Conservation (phyloP, 1,140 invertebrate species). For the Procambarus virginalis region DNA sequence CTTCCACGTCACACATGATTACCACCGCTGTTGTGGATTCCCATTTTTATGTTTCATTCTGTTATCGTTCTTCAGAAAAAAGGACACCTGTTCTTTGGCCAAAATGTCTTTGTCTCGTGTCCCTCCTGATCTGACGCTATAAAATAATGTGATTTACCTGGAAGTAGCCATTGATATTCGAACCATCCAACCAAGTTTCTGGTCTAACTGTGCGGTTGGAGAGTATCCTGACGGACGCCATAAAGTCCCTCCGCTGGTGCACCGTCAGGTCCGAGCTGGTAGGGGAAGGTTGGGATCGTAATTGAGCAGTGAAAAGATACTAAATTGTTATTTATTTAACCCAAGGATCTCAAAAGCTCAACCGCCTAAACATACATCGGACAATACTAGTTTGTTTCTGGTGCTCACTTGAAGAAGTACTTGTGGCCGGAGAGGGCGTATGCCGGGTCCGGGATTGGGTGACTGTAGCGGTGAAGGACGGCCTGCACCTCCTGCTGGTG, state of each 20-base stretch:
- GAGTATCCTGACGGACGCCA: slow-evolving; percentile 27
- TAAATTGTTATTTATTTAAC: no score
- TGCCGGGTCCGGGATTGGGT: neutral
- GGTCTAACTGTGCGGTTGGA: slow-evolving; percentile 20
- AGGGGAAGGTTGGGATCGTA: no score
- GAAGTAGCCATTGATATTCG: slow-evolving; percentile 35
- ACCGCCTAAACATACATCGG: no score
- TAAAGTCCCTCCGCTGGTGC: slow-evolving; percentile 18
- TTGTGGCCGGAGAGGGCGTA: slow-evolving; percentile 15
- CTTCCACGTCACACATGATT: no score
- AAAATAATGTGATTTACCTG: neutral
- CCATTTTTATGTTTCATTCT: no score
- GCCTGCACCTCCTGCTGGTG: slow-evolving; percentile 13
- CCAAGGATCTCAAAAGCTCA: no score
- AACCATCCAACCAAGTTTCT: slow-evolving; percentile 8
- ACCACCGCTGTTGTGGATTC: neutral
- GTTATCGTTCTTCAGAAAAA: no score
- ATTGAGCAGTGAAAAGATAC: no score
- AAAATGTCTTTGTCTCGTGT: neutral
- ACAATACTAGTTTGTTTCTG: no score
- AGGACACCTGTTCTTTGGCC: no score
- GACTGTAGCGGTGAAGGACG: slow-evolving; percentile 17
- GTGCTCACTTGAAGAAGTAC: slow-evolving; percentile 24
- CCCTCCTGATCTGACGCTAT: neutral
- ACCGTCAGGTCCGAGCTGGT: slow-evolving; percentile 20